Base-by-base conservation (phyloP, 2,888 invertebrate species). In the Folsomia manolachei region DNA sequence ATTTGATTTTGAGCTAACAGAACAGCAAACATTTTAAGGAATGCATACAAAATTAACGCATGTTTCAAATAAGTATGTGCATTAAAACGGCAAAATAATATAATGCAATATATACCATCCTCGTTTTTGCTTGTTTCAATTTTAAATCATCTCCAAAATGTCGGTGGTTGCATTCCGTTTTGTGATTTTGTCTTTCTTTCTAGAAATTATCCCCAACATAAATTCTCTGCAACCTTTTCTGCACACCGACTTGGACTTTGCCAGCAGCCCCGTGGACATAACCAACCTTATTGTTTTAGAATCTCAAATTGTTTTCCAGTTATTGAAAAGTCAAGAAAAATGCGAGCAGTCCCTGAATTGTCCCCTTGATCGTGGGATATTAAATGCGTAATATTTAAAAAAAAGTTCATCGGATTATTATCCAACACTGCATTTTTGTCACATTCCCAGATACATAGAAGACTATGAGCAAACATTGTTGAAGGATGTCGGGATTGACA, bases 401-500 rank as follows among this genome's bases (percentile, higher is more conserved):
- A n/a, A n/a, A n/a, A n/a, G n/a, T n/a, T n/a, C n/a, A n/a, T n/a
- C n/a, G n/a, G 39, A 39, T 39, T 39, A 39, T 4, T 39, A 39
- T 9, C 14, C 39, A 39, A 14, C 14, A 9, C 39, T n/a, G n/a
- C 51, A 11, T 51, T 51, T 51, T 11, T 51, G 9, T 51, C 18
- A 18, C 18, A 51, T 18, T 51, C 9, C 4, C 56, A 74, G 74
- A 1, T 74, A 74, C 27, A 26, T 70, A 1, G 24, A 67, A 9
- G 74, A 74, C 25, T 71, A 71, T 25, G 24, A 62, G 18, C 2
- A 21, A 2, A 74, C 71, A 25, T 25, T 69, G 14, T 27, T 71
- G 4, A 53, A 60, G n/a, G 21, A 51, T 23, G 51, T 27, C 14
- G 68, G 56, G 11, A 39, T 74, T n/a, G 63, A 61, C 4, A 18